phyloP scores from a whole-genome alignment of 2,113 vertebrate genomes.

The Gnathonemus longibarbis region DNA sequence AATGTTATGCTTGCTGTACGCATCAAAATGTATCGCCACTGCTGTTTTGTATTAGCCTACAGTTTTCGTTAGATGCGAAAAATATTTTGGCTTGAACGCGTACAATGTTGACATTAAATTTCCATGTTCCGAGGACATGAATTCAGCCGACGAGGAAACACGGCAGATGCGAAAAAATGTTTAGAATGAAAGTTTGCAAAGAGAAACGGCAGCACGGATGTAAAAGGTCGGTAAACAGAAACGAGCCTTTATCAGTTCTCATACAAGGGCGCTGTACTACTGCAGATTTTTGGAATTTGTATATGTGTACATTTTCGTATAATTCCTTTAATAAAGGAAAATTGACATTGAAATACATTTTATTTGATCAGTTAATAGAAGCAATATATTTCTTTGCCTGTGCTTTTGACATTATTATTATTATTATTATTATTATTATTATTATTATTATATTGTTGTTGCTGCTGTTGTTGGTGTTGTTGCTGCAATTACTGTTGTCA shows the following conservation, averaged over 20 bases:
- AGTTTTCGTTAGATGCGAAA: conserved; percentile 3
- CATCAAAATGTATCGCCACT: conserved; percentile 5
- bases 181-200: conserved; percentile 15
- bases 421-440: conserved; percentile 22
- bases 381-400: neutral
- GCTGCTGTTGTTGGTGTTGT: neutral
- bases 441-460: neutral
- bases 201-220: neutral
- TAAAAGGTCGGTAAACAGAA: neutral
- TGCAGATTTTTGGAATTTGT: conserved; percentile 14
- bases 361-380: conserved; percentile 15
- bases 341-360: conserved; percentile 1
- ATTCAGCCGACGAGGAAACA: neutral
- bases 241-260: neutral
- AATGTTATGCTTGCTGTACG: conserved; percentile 6
- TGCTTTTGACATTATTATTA: neutral
- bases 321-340: conserved; percentile 20
- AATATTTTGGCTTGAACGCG: neutral
- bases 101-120: neutral
- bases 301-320: conserved; percentile 20
- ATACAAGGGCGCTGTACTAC: conserved; percentile 15
- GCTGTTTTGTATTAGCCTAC: neutral
- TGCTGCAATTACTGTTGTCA: neutral
- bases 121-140: neutral
- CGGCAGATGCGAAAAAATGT: neutral